These are phyloP conservation scores for Athrips mouffetella DNA, from an alignment of 2,888 invertebrate genomes.

Conservation along the genomic window DNA sequence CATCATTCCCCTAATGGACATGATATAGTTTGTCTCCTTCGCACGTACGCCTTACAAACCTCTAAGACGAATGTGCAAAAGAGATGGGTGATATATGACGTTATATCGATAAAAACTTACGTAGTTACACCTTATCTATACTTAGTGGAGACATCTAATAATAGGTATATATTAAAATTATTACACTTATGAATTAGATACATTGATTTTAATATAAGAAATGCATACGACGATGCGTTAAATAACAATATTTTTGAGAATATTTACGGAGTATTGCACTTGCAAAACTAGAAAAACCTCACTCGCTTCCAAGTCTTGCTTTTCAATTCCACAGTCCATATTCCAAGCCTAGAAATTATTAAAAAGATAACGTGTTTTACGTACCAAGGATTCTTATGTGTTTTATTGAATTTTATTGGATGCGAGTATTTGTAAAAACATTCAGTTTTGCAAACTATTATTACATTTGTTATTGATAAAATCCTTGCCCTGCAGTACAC, in stretches of 20 bases:
- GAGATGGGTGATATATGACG: conserved; percentile 54
- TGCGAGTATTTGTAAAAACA: too few relatives aligned
- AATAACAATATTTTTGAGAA: conserved; percentile 14
- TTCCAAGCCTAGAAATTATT: not conserved
- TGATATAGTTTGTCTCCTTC: conserved; percentile 45
- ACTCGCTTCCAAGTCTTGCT: not conserved
- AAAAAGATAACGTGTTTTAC: not conserved
- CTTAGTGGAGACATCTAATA: conserved; percentile 72
- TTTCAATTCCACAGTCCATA: conserved; percentile 8
- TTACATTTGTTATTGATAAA: too few relatives aligned
- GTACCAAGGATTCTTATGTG: too few relatives aligned
- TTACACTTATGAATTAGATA: conserved; percentile 68
- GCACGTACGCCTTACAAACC: conserved; percentile 33
- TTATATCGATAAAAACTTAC: conserved; percentile 73
- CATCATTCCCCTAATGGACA: conserved; percentile 74
- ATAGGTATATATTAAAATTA: too few relatives aligned
- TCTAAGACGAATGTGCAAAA: conserved; percentile 35
- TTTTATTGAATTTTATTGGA: too few relatives aligned
- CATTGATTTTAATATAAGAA: conserved; percentile 44
- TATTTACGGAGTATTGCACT: conserved; percentile 15
- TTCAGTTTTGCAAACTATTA: too few relatives aligned
- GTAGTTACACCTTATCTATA: conserved; percentile 60
- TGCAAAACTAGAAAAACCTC: conserved; percentile 2
- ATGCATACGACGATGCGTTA: not conserved
- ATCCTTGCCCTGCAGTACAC: too few relatives aligned